A percentile compares a stretch with the other conserved stretches of the same genome.
phyloP scores from a whole-genome alignment of 2,888 invertebrate genomes.

The Lasioglossum oenotherae region DNA sequence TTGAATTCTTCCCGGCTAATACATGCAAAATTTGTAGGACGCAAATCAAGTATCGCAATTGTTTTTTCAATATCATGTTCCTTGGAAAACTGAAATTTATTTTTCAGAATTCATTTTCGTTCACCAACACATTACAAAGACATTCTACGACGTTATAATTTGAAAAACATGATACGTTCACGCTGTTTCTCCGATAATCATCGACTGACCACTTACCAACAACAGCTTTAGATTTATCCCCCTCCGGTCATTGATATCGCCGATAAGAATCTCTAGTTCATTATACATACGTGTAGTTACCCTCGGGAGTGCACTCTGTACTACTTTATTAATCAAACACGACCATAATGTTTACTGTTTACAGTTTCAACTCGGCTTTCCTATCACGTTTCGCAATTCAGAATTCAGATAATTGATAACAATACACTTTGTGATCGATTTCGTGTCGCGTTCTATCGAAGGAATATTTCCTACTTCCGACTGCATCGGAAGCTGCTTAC shows the following conservation, averaged over 20 bases:
- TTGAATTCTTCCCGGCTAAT: constrained; percentile 58
- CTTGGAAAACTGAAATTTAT: neutral
- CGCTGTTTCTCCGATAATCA: constrained; percentile 53
- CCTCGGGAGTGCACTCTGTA: constrained; percentile 63
- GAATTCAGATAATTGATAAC: neutral
- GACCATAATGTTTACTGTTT: constrained; percentile 7
- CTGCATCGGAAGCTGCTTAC: constrained; percentile 56
- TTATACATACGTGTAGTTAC: constrained; percentile 25
- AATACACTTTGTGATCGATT: neutral
- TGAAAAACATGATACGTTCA: constrained; percentile 44
- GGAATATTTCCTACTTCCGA: constrained; percentile 14
- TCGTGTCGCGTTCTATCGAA: neutral
- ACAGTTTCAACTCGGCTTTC: neutral
- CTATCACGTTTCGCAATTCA: neutral
- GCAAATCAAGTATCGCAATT: constrained; percentile 65
- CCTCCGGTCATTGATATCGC: constrained; percentile 69
- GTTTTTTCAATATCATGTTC: constrained; percentile 71
- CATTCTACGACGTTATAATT: constrained; percentile 21
- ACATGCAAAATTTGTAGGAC: constrained; percentile 62
- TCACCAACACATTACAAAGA: neutral
- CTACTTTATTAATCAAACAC: constrained; percentile 70
- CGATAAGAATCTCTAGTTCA: constrained; percentile 68
- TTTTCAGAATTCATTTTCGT: neutral
- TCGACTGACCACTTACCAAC: constrained; percentile 54
- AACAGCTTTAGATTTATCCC: constrained; percentile 49